phyloP scores from a whole-genome alignment of 2,888 invertebrate genomes.

The Gari tellinella region DNA sequence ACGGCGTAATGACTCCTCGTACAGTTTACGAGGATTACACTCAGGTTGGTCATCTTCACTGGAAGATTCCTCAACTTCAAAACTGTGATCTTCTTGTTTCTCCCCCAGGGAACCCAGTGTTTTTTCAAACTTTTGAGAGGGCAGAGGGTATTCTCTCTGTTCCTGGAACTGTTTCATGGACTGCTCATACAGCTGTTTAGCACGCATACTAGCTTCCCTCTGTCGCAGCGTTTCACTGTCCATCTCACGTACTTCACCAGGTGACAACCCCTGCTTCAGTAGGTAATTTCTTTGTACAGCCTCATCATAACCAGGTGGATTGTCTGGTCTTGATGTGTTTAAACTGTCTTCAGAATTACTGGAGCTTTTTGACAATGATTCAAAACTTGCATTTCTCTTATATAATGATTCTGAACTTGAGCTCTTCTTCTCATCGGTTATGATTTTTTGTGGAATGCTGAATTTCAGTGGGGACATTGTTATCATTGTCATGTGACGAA shows the following conservation, averaged over 20 bases:
- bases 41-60: constrained; percentile 49
- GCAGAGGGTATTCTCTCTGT: constrained; percentile 35
- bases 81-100: constrained; percentile 30
- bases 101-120: constrained; percentile 49
- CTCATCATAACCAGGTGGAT: constrained; percentile 79
- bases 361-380: constrained; percentile 39
- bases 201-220: constrained; percentile 73
- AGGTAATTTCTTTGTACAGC: constrained; percentile 75
- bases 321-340: constrained; percentile 64
- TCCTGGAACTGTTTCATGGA: constrained; percentile 69
- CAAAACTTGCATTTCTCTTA: constrained; percentile 26
- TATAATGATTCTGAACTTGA: too few species aligned
- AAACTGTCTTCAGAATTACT: constrained; percentile 30
- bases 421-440: constrained; percentile 2
- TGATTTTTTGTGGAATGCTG: constrained; percentile 36
- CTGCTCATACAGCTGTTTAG: constrained; percentile 77
- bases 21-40: constrained; percentile 67
- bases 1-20: constrained; percentile 76
- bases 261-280: constrained; percentile 64
- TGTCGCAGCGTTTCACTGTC: constrained; percentile 66
- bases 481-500: constrained; percentile 23
- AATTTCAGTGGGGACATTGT: constrained; percentile 39
- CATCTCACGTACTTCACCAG: constrained; percentile 58
- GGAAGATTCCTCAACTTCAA: constrained; percentile 32
- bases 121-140: constrained; percentile 52